Conservation (phyloP, 2,888 invertebrate species). For the Archaeoteleia sp. region DNA sequence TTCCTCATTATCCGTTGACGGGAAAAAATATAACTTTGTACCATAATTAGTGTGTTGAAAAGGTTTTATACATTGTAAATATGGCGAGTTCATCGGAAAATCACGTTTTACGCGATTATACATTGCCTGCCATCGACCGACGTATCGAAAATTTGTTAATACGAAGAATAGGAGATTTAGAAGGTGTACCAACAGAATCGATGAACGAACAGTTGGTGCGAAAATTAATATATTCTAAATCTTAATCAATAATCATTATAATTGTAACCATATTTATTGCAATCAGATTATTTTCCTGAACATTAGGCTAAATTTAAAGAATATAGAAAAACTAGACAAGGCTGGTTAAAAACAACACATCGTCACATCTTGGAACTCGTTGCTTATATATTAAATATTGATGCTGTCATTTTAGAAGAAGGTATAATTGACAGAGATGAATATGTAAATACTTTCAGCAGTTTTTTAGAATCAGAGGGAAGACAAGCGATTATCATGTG, state of each 20-base stretch:
- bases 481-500: slow-evolving; percentile 80
- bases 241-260: too few relatives aligned
- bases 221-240: slow-evolving; percentile 14
- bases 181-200: slow-evolving; percentile 57
- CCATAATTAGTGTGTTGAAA: too few relatives aligned
- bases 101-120: slow-evolving; percentile 61
- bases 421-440: slow-evolving; percentile 82
- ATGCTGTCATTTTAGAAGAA: slow-evolving; percentile 80
- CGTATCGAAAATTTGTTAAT: slow-evolving; percentile 64
- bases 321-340: slow-evolving; percentile 75
- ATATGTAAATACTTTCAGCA: slow-evolving; percentile 79
- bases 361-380: slow-evolving; percentile 82
- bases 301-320: slow-evolving; percentile 82
- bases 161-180: slow-evolving; percentile 58
- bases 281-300: too few relatives aligned
- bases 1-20: too few relatives aligned
- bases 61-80: too few relatives aligned
- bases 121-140: slow-evolving; percentile 65
- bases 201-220: slow-evolving; percentile 63
- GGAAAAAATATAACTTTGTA: too few relatives aligned
- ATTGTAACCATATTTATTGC: too few relatives aligned
- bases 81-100: slow-evolving; percentile 5
- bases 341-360: slow-evolving; percentile 77
- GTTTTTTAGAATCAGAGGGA: slow-evolving; percentile 80
- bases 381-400: slow-evolving; percentile 77